A percentile compares a stretch with the other conserved stretches of the same genome.
These are phyloP conservation scores for Hippocampus abdominalis DNA, from an alignment of 2,113 vertebrate species.

Conservation along the genomic window DNA sequence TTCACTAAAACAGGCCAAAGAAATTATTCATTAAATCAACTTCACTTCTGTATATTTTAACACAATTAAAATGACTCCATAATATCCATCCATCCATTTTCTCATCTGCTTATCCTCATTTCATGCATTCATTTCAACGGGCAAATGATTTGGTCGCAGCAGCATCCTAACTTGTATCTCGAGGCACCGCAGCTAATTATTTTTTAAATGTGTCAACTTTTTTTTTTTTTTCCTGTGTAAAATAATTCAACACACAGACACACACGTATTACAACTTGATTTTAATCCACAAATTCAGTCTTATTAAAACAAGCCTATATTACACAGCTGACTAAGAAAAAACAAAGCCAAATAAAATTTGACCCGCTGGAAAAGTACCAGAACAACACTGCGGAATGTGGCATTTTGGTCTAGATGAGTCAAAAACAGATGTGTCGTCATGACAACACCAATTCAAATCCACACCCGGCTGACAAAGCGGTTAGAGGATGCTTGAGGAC, in stretches of 20 bases:
- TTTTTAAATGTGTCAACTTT: background rate
- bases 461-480: background rate
- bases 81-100: too few relatives aligned
- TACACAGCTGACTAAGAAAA: slow-evolving; percentile 66
- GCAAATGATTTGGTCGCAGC: too few relatives aligned
- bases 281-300: slow-evolving; percentile 66
- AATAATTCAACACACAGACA: background rate
- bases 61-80: too few relatives aligned
- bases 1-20: too few relatives aligned
- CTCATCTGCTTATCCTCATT: too few relatives aligned
- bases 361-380: background rate
- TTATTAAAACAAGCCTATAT: slow-evolving; percentile 71
- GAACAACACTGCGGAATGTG: background rate
- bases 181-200: background rate
- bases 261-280: slow-evolving; percentile 53
- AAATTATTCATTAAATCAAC: too few relatives aligned
- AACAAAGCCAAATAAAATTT: slow-evolving; percentile 38
- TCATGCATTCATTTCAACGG: too few relatives aligned
- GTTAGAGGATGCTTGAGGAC: background rate
- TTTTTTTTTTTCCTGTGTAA: background rate
- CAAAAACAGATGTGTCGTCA: slow-evolving; percentile 9
- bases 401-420: slow-evolving; percentile 1
- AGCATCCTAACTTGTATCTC: too few relatives aligned
- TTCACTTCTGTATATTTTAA: too few relatives aligned
- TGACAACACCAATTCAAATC: slow-evolving; percentile 8